A percentile compares a stretch with the other conserved stretches of the same genome.
Conservation (phyloP, 2,797 vertebrate genomes). For the Antrozous pallidus region DNA sequence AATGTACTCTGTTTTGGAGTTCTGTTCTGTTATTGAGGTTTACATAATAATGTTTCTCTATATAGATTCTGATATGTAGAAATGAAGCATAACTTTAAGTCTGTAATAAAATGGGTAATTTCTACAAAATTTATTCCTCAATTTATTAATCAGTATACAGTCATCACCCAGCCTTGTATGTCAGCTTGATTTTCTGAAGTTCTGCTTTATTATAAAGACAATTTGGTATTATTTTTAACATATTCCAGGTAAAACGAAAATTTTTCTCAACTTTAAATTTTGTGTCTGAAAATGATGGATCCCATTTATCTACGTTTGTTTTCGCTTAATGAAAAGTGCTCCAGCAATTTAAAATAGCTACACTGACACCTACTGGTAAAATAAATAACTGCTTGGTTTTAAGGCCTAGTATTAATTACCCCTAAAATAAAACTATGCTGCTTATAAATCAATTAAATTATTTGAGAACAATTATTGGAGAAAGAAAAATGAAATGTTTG, state of each 20-base stretch:
- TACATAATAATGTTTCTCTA: neutral
- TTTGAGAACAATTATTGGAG: neutral
- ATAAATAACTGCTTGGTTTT: conserved; percentile 33
- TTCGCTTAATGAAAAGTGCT: conserved; percentile 22
- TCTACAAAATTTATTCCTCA: neutral
- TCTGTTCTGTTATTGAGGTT: neutral
- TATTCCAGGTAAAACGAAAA: neutral
- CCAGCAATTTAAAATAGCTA: conserved; percentile 25
- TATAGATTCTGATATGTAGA: neutral
- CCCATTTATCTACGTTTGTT: neutral
- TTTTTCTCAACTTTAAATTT: conserved; percentile 34
- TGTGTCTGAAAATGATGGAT: neutral
- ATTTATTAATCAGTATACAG: neutral
- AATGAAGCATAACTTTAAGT: neutral
- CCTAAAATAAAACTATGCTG: conserved; percentile 8
- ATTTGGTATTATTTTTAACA: neutral
- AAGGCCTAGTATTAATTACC: neutral
- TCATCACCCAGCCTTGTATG: neutral
- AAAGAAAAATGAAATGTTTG: neutral
- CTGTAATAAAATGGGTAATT: neutral
- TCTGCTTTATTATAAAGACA: neutral
- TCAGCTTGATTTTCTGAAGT: conserved; percentile 21
- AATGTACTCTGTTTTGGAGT: no score
- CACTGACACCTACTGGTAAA: conserved; percentile 49
- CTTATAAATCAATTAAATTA: neutral